Base-by-base conservation (phyloP, 2,888 invertebrate species). In the Cremastinae sp. region DNA sequence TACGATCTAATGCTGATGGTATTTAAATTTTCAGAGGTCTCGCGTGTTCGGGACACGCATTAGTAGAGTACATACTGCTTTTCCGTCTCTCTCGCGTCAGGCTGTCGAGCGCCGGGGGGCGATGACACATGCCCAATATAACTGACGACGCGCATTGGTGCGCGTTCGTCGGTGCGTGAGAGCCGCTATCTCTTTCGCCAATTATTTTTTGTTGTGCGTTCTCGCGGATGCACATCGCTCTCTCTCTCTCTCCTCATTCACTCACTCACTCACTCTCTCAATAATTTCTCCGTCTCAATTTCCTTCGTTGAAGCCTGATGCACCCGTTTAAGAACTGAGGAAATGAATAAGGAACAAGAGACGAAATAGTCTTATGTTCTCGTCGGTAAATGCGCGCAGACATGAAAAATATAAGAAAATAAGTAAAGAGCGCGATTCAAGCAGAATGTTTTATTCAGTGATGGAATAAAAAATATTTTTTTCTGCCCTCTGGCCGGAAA, bases 101-200 rank as follows among this genome's bases (percentile, higher is more conserved):
- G 38, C 45, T 64, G 61, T 28, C 66, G 59, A 71, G 45, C 58
- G 47, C 78, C 59, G 78, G 75, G 78, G 86, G 84, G 84, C 87
- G 86, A 86, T 86, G 86, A 86, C 87, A 86, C 84, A 86, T 80
- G 84, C 84, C 84, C 83, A 83, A 86, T 86, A 85, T 85, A 85
- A 84, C 79, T 75, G n/a, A n/a, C n/a, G n/a, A n/a, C 83, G 78
- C 79, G 79, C 62, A 76, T 49, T 76, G 47, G 75, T 68, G 82
- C 82, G 72, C 73, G 76, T 59, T 78, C 65, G 75, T 78, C 71
- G 49, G 77, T 71, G 69, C 77, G 68, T 74, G 76, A 69, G 75
- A 72, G 69, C 73, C 59, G 69, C 56, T 58, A 49, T 53, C 64
- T 45, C 72, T 62, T 61, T 49, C 58, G 7, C 34, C 28, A 28